Conservation (phyloP, 2,888 invertebrate genomes). For the Oligia strigilis region DNA sequence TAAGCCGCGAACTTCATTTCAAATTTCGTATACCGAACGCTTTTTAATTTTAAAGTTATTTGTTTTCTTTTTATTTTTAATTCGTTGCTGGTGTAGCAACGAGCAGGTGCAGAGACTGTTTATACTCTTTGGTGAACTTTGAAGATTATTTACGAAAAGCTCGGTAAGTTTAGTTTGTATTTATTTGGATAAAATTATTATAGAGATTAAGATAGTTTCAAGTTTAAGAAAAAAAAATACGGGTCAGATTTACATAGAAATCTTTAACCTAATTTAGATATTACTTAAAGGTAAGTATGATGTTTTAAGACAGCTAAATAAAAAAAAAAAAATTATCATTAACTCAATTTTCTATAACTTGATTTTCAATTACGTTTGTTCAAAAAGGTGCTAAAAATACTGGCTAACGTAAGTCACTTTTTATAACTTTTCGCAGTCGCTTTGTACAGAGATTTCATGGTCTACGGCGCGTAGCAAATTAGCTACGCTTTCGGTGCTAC, state of each 20-base stretch:
- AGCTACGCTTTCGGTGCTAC: constrained; percentile 69
- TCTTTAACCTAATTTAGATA: neutral
- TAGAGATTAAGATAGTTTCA: neutral
- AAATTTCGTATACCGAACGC: constrained; percentile 65
- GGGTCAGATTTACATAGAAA: rapidly evolving
- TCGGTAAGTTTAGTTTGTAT: constrained; percentile 70
- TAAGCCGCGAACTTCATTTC: constrained; percentile 68
- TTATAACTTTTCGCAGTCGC: constrained; percentile 46
- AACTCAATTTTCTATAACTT: neutral
- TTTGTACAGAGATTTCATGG: constrained; percentile 64
- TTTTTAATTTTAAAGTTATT: constrained; percentile 48
- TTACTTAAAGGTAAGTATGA: neutral
- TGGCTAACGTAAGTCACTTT: neutral
- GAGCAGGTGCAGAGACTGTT: constrained; percentile 10
- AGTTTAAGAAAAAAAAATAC: no score
- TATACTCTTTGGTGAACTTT: constrained; percentile 53
- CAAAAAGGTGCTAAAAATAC: neutral
- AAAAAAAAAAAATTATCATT: no score
- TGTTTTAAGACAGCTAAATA: neutral
- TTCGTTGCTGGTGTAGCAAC: constrained; percentile 7
- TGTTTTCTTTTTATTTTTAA: constrained; percentile 31
- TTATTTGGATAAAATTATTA: neutral
- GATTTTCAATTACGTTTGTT: neutral
- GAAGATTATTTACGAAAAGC: constrained; percentile 42
- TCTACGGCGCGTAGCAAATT: constrained; percentile 74